Percentiles rank a stretch among this genome's conserved stretches.
Conservation (phyloP, 2,113 vertebrate genomes). For the Paramisgurnus dabryanus region DNA sequence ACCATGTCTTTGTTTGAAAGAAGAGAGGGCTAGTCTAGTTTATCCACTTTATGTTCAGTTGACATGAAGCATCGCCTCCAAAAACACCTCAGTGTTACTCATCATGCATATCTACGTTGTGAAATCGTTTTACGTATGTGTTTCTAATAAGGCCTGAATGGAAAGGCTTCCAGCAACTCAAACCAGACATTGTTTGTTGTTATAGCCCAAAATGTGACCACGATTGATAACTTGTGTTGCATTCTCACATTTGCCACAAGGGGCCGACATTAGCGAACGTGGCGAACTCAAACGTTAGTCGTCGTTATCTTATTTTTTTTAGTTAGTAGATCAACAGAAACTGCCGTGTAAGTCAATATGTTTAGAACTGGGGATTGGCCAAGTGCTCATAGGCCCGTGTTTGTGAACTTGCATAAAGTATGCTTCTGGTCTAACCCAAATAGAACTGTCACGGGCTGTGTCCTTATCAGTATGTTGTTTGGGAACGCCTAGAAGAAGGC, state of each 20-base stretch:
- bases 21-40: neutral
- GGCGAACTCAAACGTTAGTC: no score
- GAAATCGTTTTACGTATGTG: neutral
- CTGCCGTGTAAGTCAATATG: no score
- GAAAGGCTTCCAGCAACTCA: no score
- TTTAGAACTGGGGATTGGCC: no score
- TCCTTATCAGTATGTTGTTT: conserved; percentile 28
- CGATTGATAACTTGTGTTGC: no score
- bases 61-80: neutral
- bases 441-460: conserved; percentile 6
- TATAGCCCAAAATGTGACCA: no score
- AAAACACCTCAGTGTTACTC: conserved; percentile 3
- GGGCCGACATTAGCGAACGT: no score
- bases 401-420: neutral
- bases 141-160: neutral
- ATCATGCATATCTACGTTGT: neutral
- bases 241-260: no score
- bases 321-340: no score
- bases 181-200: no score
- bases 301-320: no score
- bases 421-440: neutral
- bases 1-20: conserved; percentile 24
- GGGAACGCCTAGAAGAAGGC: conserved; percentile 25
- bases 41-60: neutral
- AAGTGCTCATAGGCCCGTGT: neutral